Base-by-base conservation (phyloP, 2,797 vertebrate species). In the Tokudaia tokunoshimensis region DNA sequence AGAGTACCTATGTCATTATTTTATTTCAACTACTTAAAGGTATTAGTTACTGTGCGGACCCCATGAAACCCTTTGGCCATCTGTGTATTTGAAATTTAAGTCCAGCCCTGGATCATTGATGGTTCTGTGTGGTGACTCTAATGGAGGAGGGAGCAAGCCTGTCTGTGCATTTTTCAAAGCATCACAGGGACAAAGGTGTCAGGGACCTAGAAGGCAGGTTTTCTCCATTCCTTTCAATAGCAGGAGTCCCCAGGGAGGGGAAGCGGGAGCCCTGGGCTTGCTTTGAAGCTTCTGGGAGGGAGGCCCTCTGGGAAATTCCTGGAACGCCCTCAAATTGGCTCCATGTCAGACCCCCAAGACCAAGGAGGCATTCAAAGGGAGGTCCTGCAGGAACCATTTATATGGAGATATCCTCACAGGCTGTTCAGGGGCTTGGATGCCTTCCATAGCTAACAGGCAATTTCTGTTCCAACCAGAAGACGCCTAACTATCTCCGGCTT, bases 311-410 rank as follows among this genome's bases (percentile, higher is more conserved):
- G 98, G 98, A 98, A 98, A 98, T 98, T 98, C 98, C 98, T 98
- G 98, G 97, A 98, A 98, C 97, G 94, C 97, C 97, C 96, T 98
- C 98, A 98, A 97, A 98, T 98, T 98, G 98, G 98, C 98, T 98
- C 96, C 96, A 98, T 98, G 98, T 98, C 98, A 98, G 98, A 98
- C 98, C 98, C 98, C 98, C 97, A 95, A 98, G 98, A 98, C 98
- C 98, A 98, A 98, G 98, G 98, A 98, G 95, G 97, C 97, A 98
- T 98, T 99, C 98, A 98, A 98, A 98, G 98, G 92, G 98, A 98
- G 97, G 96, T 98, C 98, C 98, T 98, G 98, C 97, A 98, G 98
- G 98, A 97, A 98, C 98, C 98, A 98, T 99, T 99, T 98, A 98
- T 98, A 98, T 98, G 98, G 98, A 99, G 98, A 99, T 98, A 98